Evolutionary conservation across 2,797 vertebrate species (phyloP), one percentile per base, ranked within the genome.

Genomic region (Alcedo atthis): DNA sequence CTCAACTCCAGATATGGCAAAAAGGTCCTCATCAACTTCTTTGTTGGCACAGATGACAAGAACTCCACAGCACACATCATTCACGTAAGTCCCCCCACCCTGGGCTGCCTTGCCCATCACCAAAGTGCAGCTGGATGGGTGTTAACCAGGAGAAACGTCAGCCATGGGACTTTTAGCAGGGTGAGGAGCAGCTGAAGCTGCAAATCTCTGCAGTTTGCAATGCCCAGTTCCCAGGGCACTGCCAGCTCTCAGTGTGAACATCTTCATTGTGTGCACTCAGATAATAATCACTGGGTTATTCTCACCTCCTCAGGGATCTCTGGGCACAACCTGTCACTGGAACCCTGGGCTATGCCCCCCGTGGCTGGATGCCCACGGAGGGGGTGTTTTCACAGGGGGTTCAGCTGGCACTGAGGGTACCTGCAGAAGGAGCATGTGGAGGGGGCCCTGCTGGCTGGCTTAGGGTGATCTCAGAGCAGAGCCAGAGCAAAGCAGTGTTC

Each of bases 1-100:
- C 96, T 99, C 85, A 99, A 98, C 82, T 98, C 98, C 94, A 98
- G 98, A 97, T 99, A 98, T 21, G 98, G 98, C n/a, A 99, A 98
- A 95, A 98, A 98, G 55, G 98, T 99, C 84, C 95, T 99, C 61
- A 98, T 99, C 66, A 99, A 98, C 94, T 98, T 99, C 95, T 99
- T 98, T 85, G 97, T 99, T 42, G 98, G 98, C 95, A 99, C 98
- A 3, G 99, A 99, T 35, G 99, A 99, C 94, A 98, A 98, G 90
- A 98, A 99, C 96, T 99, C 99, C 92, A 97, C 97, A 74, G 97
- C 98, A 12, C 97, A 99, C 78, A 98, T 99, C 94, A 99, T 99
- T 97, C 99, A 99, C 66, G 99, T 99, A 98, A 97, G 99, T 99
- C 92, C 97, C 81, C 53, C 40, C 53, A 62, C n/a, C 33, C 43